Evolutionary conservation across 2,113 vertebrate genomes (phyloP), one percentile per base, ranked within the genome.

Genomic region (Tragelaphus imberbis): DNA sequence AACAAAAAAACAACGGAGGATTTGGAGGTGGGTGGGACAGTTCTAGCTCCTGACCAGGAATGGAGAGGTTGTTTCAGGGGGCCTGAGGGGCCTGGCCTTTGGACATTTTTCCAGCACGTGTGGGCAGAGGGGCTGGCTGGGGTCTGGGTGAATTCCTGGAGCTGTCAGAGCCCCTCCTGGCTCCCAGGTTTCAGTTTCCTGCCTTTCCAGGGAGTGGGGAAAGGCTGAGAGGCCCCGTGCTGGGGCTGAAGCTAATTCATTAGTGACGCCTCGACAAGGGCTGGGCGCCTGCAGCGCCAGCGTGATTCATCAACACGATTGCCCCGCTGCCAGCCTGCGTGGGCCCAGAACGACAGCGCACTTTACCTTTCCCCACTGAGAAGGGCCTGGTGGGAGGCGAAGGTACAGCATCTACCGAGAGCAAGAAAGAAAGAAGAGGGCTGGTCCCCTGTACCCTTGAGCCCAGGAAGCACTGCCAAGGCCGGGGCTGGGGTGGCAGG

Each of bases 311-410:
- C 89, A 30, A 1, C 59, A 71, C 61, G 95, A 85, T 95, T 94
- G 97, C 95, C 86, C 96, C 9, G 53, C 96, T 96, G 95, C 91
- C 96, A 96, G 96, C 91, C 97, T 90, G 97, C 93, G 97, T 98
- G 96, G 98, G 98, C 98, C 94, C 11, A 1, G 55, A 91, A 89
- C 10, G 33, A 91, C 40, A 90, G 95, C 91, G 85, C 96, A 95
- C 97, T 96, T 87, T 96, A 97, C 98, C 97, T 97, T 91, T 91
- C 12, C 93, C 97, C 95, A 84, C 93, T 88, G 96, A 93, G 96
- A 82, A 84, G 87, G 59, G 28, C 98, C 96, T 63, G 84, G 98
- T 94, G 95, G 98, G 98, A 96, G 96, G 97, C 3, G 11, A 68
- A 95, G 97, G 93, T 71, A 96, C 96, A 95, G 36, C 49, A 55